phyloP scores from a whole-genome alignment of 1,140 invertebrate genomes.

The Zaprionus ghesquierei region DNA sequence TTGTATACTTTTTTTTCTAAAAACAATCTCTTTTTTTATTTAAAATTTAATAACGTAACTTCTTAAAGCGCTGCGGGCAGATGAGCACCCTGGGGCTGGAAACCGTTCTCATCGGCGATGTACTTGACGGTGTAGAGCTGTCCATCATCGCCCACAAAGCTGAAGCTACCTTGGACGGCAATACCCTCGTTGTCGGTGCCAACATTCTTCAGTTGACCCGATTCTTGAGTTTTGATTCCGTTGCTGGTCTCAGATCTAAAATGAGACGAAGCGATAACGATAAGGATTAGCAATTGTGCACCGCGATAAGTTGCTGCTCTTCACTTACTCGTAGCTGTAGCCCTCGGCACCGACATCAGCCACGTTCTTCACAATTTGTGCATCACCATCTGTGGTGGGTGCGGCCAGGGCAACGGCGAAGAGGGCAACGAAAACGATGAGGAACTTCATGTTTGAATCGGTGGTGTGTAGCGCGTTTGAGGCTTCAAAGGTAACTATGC shows the following conservation, averaged over 20 bases:
- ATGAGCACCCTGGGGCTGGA: constrained; percentile 87
- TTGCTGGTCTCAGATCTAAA: constrained; percentile 52
- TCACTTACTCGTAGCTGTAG: constrained; percentile 83
- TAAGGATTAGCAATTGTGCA: not conserved
- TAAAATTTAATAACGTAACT: not conserved
- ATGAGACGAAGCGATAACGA: not conserved
- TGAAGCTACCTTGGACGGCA: constrained; percentile 84
- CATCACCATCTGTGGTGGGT: not conserved
- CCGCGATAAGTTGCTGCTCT: not conserved
- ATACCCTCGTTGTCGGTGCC: constrained; percentile 78
- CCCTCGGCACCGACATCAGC: constrained; percentile 82
- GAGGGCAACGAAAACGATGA: constrained; percentile 68
- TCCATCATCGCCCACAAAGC: constrained; percentile 86
- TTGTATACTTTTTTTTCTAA: not conserved
- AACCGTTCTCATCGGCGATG: constrained; percentile 90
- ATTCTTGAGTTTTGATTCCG: not conserved
- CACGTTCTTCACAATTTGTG: constrained; percentile 61
- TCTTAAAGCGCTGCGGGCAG: constrained; percentile 82
- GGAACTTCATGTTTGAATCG: constrained; percentile 66
- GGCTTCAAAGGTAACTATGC: constrained; percentile 36
- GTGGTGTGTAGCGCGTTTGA: constrained; percentile 27
- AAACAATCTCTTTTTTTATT: constrained; percentile 24
- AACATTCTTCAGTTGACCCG: constrained; percentile 42
- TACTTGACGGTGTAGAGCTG: constrained; percentile 86
- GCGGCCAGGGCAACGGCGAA: constrained; percentile 68